Base-by-base conservation (phyloP, 2,113 vertebrate genomes). In the Cavia aperea region DNA sequence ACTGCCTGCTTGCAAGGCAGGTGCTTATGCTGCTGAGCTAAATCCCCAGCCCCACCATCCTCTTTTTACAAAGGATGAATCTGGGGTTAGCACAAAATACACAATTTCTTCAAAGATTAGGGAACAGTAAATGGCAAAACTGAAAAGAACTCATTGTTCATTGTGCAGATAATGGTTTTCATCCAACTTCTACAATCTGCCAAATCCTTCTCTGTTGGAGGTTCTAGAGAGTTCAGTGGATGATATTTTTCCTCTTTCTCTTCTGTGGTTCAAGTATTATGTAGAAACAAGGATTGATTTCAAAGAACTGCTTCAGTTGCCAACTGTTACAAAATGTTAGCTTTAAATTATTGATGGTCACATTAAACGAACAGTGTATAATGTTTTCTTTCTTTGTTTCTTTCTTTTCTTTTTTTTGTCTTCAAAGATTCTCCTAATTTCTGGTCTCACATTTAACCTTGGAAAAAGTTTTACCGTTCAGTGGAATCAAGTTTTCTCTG, bases 401-500 rank as follows among this genome's bases (percentile, higher is more conserved):
- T 39, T 39, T 39, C 39, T 39, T 39, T 66, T 33, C 63, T 65
- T 65, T 56, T 73, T 36, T 88, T 91, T 84, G 26, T 90, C 62
- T 93, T 91, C 81, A 88, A 90, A 96, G 96, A 5, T 60, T 95
- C 94, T 97, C n/a, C 16, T 81, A 58, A 97, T 97, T 93, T 18
- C 31, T 0, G 8, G 2, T 78, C 94, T 97, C 49, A 87, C 4
- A 0, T 56, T 96, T 18, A 95, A 91, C 43, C 96, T 97, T 81
- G 95, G 96, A 79, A 36, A 0, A 79, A 96, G 0, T 24, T 97
- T 96, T 89, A 21, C 4, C 1, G 33, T 97, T 88, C 66, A 29
- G 29, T 96, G 96, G 96, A 63, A 36, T 54, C 81, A 95, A 91
- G 0, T 1, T 90, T 93, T 93, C 24, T 73, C 21, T 62, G 54